Percentiles rank a stretch among this genome's conserved stretches.
phyloP scores from a whole-genome alignment of 1,140 invertebrate genomes.

The Caerostris darwini region DNA sequence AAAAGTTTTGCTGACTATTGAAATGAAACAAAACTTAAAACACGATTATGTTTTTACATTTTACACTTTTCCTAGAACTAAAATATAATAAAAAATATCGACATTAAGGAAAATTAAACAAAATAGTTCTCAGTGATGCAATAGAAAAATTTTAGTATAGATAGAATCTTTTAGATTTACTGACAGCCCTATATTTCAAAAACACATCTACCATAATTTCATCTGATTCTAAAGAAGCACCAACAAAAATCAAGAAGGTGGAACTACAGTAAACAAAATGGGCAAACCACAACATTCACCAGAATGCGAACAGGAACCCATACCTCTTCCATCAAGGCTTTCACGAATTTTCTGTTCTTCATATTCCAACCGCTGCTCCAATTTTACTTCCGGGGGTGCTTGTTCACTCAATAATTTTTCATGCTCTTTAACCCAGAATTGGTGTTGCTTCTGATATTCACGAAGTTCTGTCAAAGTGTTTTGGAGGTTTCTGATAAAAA shows the following conservation, averaged over 20 bases:
- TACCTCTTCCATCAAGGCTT: slow-evolving; percentile 80
- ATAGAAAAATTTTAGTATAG: too few species aligned
- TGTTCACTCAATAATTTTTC: slow-evolving; percentile 86
- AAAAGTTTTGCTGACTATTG: too few species aligned
- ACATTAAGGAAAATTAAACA: too few species aligned
- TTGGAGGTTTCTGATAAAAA: slow-evolving; percentile 85
- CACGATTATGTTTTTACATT: too few species aligned
- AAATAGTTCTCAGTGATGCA: too few species aligned
- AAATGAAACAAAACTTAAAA: too few species aligned
- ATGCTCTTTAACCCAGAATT: slow-evolving; percentile 85
- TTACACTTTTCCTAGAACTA: too few species aligned
- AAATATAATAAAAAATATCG: too few species aligned
- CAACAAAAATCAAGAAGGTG: slow-evolving; percentile 35
- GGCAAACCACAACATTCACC: slow-evolving; percentile 61
- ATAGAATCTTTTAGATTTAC: neutral
- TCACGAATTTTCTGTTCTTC: slow-evolving; percentile 82
- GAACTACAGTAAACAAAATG: slow-evolving; percentile 70
- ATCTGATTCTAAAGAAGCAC: neutral
- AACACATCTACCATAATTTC: slow-evolving; percentile 13
- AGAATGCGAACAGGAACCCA: slow-evolving; percentile 28
- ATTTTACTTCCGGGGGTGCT: slow-evolving; percentile 83
- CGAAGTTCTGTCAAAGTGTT: slow-evolving; percentile 86
- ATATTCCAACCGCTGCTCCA: slow-evolving; percentile 82
- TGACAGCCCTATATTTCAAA: neutral
- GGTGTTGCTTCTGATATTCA: slow-evolving; percentile 87